These are phyloP conservation scores for Dinomys branickii DNA, from an alignment of 2,113 vertebrate species.

Conservation along the genomic window DNA sequence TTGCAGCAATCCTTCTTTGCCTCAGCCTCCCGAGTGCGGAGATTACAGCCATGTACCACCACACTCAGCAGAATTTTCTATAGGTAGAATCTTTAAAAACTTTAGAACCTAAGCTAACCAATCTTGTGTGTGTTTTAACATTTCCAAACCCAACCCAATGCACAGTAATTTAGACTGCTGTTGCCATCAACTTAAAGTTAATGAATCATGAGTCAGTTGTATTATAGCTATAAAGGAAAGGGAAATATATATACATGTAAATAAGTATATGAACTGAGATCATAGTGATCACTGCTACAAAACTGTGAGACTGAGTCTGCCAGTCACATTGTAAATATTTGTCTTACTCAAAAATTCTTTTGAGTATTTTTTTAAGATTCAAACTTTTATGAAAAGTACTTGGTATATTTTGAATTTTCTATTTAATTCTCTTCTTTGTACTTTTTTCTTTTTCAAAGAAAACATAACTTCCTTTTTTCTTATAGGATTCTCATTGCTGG, in stretches of 20 bases:
- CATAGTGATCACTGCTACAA: neutral
- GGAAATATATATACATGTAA: neutral
- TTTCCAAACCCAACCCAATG: conserved; percentile 45
- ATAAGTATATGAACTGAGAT: neutral
- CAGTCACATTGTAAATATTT: conserved; percentile 33
- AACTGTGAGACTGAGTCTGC: neutral
- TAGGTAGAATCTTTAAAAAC: neutral
- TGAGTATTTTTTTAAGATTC: conserved; percentile 44
- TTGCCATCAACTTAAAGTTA: neutral
- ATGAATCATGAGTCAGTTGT: neutral
- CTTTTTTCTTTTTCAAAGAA: conserved; percentile 16
- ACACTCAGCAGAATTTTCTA: conserved; percentile 35
- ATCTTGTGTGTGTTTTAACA: neutral
- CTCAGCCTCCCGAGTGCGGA: too few relatives aligned
- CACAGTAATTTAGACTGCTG: conserved; percentile 6
- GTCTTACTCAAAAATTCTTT: conserved; percentile 37
- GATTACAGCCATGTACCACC: too few relatives aligned
- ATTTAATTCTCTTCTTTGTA: neutral
- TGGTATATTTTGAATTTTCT: conserved; percentile 11
- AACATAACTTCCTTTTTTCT: neutral
- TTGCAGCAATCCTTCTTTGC: too few relatives aligned
- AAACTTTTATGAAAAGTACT: conserved; percentile 48
- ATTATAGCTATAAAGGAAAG: neutral
- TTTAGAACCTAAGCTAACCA: neutral
- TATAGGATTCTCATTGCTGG: neutral